Conservation (phyloP, 1,140 invertebrate genomes). For the Ylistrum balloti region DNA sequence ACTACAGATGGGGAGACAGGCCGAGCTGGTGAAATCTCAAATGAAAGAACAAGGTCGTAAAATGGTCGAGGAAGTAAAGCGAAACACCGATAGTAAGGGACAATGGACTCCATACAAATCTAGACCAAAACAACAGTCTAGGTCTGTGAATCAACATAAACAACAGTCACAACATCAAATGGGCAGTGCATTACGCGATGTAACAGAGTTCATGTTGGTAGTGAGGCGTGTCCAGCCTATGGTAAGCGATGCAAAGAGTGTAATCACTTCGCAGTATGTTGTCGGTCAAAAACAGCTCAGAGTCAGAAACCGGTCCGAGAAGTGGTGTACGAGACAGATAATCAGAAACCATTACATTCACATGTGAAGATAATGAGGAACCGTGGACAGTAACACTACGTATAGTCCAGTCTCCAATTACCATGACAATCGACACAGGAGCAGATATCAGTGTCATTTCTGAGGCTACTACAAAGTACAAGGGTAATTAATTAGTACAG, state of each 20-base stretch:
- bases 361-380: background rate
- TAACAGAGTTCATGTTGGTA: constrained; percentile 14
- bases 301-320: too few species aligned
- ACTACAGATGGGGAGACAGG: constrained; percentile 46
- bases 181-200: background rate
- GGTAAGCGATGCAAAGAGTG: constrained; percentile 34
- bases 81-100: background rate
- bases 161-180: background rate
- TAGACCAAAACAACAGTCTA: background rate
- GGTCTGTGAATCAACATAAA: background rate
- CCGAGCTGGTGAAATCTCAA: constrained; percentile 57
- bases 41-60: constrained; percentile 43
- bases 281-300: background rate
- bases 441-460: background rate
- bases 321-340: too few species aligned
- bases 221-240: constrained; percentile 33
- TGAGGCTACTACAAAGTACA: background rate
- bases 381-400: constrained; percentile 45
- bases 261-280: constrained; percentile 51
- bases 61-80: background rate
- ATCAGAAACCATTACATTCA: constrained; percentile 36
- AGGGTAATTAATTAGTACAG: background rate
- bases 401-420: background rate
- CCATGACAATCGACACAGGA: constrained; percentile 47
- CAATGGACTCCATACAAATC: background rate